Conservation (phyloP, 1,140 invertebrate species). For the Ptiloglossa arizonensis region DNA sequence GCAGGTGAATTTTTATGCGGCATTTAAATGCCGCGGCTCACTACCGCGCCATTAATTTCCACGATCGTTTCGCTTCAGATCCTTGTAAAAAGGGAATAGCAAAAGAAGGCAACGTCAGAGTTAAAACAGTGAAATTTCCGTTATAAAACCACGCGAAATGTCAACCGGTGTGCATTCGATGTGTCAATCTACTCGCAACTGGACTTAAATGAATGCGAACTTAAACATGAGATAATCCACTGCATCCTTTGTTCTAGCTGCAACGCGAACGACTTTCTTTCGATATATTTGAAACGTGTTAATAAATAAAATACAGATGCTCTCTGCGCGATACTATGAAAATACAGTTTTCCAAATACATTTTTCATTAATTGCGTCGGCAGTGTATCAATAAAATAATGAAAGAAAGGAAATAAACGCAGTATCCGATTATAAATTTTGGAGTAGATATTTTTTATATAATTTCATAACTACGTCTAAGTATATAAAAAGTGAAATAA, state of each 20-base stretch:
- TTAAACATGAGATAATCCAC: not conserved
- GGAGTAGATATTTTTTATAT: too few species aligned
- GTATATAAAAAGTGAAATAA: too few species aligned
- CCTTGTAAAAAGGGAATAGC: not conserved
- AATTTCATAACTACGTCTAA: too few species aligned
- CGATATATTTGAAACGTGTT: too few species aligned
- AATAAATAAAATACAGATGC: too few species aligned
- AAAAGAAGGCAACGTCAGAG: conserved; percentile 15
- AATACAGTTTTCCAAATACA: too few species aligned
- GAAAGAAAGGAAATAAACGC: too few species aligned
- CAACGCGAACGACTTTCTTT: too few species aligned
- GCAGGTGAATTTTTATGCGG: conserved; percentile 45
- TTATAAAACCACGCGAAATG: conserved; percentile 6
- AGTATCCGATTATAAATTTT: too few species aligned
- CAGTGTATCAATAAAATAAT: too few species aligned
- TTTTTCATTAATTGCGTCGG: too few species aligned
- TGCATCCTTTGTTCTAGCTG: not conserved
- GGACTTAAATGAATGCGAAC: not conserved
- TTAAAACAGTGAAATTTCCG: conserved; percentile 29
- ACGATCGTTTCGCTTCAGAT: conserved; percentile 31
- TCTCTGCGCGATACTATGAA: too few species aligned
- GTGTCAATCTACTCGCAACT: conserved; percentile 8
- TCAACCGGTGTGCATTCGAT: not conserved
- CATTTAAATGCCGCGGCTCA: conserved; percentile 43
- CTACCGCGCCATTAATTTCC: conserved; percentile 46